A percentile compares a stretch with the other conserved stretches of the same genome.
phyloP scores from a whole-genome alignment of 37 sponge, comb jelly and placozoan species.

The Oopsacas minuta region DNA sequence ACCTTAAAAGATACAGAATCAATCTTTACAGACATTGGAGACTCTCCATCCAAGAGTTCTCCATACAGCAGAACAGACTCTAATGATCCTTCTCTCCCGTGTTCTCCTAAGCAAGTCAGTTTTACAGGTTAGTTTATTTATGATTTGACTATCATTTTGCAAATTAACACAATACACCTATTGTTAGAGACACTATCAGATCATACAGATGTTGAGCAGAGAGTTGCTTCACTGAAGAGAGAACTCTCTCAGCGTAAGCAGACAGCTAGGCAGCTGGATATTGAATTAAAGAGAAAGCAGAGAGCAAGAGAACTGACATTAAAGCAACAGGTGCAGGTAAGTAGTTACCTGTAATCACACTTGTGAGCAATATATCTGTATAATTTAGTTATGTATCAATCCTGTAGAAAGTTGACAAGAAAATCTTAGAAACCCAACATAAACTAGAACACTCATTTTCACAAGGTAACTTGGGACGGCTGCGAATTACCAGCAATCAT shows the following conservation, averaged over 20 bases:
- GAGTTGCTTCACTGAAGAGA: not conserved
- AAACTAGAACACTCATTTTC: not conserved
- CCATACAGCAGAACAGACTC: not conserved
- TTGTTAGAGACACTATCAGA: not conserved
- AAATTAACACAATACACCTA: not conserved
- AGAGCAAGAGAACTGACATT: not conserved
- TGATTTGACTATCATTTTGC: not conserved
- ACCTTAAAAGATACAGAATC: not conserved
- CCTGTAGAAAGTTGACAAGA: not conserved
- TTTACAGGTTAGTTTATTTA: not conserved
- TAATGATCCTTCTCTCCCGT: not conserved
- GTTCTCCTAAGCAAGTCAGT: conserved; percentile 12
- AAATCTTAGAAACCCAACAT: not conserved
- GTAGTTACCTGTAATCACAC: not conserved
- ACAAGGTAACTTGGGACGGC: not conserved
- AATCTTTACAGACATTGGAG: not conserved
- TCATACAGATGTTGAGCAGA: not conserved
- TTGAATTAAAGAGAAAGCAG: not conserved
- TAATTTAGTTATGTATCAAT: no score
- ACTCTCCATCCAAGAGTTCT: not conserved
- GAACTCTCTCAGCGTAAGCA: not conserved
- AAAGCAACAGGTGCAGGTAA: not conserved
- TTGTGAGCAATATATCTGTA: no score
- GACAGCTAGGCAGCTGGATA: not conserved
- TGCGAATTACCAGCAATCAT: no score